Percentiles rank a stretch among this genome's conserved stretches.
These are phyloP conservation scores for Uloborus diversus DNA, from an alignment of 1,140 invertebrate species.

Conservation along the genomic window DNA sequence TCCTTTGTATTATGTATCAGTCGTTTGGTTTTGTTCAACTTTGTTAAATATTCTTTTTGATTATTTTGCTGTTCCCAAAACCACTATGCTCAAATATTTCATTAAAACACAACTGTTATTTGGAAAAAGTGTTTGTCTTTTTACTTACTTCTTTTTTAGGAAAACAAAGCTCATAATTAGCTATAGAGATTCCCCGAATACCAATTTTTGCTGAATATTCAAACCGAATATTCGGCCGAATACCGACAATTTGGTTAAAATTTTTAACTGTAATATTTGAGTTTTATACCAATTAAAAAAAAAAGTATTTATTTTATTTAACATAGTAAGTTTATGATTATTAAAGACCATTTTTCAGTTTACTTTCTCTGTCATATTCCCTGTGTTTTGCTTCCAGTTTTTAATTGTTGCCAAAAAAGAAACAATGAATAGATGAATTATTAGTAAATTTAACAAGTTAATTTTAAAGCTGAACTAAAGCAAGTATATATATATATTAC, in stretches of 20 bases:
- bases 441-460: too few relatives aligned
- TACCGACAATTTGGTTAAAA: too few relatives aligned
- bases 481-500: too few relatives aligned
- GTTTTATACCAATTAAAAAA: neutral
- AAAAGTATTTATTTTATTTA: neutral
- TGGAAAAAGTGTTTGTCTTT: slow-evolving; percentile 22
- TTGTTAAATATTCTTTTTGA: slow-evolving; percentile 32
- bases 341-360: neutral
- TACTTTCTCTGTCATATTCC: neutral
- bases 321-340: neutral
- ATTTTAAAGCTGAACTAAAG: too few relatives aligned
- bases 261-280: neutral
- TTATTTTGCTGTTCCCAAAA: slow-evolving; percentile 32
- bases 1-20: slow-evolving; percentile 1
- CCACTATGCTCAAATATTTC: slow-evolving; percentile 54
- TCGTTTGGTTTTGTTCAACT: slow-evolving; percentile 29
- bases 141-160: neutral
- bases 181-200: too few relatives aligned
- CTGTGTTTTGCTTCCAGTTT: too few relatives aligned
- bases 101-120: slow-evolving; percentile 57
- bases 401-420: too few relatives aligned
- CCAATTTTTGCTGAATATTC: too few relatives aligned
- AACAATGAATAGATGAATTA: too few relatives aligned
- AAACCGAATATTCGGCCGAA: too few relatives aligned
- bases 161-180: neutral